Evolutionary conservation across 1,140 invertebrate species (phyloP), one percentile per base, ranked within the genome.

Genomic region (Ephestia elutella): DNA sequence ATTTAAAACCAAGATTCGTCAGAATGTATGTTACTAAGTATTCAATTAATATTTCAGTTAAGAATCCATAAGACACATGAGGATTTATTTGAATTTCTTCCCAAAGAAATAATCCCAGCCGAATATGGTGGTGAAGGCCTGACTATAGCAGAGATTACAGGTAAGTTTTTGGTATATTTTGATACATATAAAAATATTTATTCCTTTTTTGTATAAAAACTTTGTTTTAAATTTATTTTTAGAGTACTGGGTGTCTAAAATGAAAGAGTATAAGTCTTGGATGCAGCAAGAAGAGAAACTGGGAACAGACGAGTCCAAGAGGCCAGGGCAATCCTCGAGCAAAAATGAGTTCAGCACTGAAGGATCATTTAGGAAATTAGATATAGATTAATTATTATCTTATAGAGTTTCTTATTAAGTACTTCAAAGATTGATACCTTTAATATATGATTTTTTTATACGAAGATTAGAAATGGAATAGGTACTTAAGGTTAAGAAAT

Each of bases 341-440:
- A 3, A 82, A 90, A 56, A 91, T 87, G 30, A 78, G 19, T 53
- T 53, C 87, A 4, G 82, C 82, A 62, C 84, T 3, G 90, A 90
- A 3, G 92, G 92, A 13, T 92, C 92, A 4, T 93, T 93, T 68
- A 87, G 92, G 58, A 83, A 90, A 71, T 69, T 93, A 13, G 82
- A 90, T 30, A 80, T 89, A 61, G 86, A 89, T 71, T 89, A 70
- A 78, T 56, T 15, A 15, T 5, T 44, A 3, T 44, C 38, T 11
- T 35, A 1, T 5, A 15, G 38, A 44, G 13, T 44, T 15, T 44
- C 2, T 44, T 32, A 5, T 32, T 32, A 5, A 32, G 4, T 8
- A 8, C 9, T 32, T 32, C 7, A 10, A 32, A 2, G 2, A 7
- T 25, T 25, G 21, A 25, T 25, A 25, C 21, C 21, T 25, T 25